Conservation (phyloP, 64 coral and sea anemone genomes). For the Actinia equina region DNA sequence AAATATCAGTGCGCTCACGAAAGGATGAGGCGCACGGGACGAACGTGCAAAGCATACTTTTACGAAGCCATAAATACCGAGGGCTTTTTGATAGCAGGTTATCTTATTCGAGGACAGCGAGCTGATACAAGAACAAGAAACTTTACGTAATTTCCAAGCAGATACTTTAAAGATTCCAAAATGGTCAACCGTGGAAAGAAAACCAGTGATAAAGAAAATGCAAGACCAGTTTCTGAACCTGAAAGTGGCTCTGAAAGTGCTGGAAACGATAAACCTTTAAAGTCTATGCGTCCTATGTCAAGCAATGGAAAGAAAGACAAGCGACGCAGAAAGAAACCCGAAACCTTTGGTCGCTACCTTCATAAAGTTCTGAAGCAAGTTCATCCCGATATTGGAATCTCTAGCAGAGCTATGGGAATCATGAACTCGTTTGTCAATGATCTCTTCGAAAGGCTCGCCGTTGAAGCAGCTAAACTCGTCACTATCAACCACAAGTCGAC, state of each 20-base stretch:
- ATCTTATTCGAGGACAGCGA: neutral
- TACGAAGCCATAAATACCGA: neutral
- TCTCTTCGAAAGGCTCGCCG: slow-evolving; percentile 19
- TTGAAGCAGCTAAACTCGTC: slow-evolving; percentile 13
- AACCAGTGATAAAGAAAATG: neutral
- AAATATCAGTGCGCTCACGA: too few relatives aligned
- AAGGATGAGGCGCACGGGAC: neutral
- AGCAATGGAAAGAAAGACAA: neutral
- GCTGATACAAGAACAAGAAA: neutral
- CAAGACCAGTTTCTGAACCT: neutral
- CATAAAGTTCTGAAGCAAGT: slow-evolving; percentile 39
- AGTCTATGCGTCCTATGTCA: neutral
- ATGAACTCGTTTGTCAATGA: slow-evolving; percentile 20
- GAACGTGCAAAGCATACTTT: neutral
- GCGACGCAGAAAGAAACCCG: neutral
- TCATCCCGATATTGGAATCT: slow-evolving; percentile 54
- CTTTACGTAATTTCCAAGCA: neutral
- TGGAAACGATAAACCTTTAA: neutral
- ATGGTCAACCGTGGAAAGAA: slow-evolving; percentile 9
- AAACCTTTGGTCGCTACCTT: slow-evolving; percentile 5
- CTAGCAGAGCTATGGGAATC: neutral
- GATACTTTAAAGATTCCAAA: neutral
- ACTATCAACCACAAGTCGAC: neutral
- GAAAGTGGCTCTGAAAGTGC: neutral
- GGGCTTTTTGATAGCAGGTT: neutral